phyloP scores from a whole-genome alignment of 2,888 invertebrate genomes.

The Cartodere bifasciata region DNA sequence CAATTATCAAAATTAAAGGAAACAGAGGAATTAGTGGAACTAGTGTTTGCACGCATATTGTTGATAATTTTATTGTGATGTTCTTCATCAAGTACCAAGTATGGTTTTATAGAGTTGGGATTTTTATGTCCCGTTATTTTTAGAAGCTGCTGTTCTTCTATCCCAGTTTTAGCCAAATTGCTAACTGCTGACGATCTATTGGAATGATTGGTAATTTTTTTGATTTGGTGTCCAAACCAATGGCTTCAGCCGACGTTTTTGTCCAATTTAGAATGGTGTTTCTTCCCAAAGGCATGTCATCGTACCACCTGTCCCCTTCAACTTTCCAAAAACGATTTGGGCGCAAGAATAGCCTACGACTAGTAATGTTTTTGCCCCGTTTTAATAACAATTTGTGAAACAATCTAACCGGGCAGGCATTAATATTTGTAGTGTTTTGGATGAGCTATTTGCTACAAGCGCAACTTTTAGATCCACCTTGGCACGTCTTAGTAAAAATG shows the following conservation, averaged over 20 bases:
- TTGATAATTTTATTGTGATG: too few relatives aligned
- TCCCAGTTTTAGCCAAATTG: too few relatives aligned
- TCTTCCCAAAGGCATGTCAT: slow-evolving; percentile 7
- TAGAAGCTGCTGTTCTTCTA: too few relatives aligned
- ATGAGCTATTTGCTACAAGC: slow-evolving; percentile 15
- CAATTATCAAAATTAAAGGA: too few relatives aligned
- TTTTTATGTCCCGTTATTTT: too few relatives aligned
- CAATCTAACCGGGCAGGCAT: slow-evolving; percentile 12
- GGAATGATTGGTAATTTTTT: too few relatives aligned
- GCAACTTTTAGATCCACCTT: slow-evolving; percentile 12
- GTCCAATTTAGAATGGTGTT: slow-evolving; percentile 7
- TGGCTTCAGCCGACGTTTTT: slow-evolving; percentile 6
- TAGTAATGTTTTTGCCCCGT: slow-evolving; percentile 10
- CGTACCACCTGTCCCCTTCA: slow-evolving; percentile 6
- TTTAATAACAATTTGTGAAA: slow-evolving; percentile 10
- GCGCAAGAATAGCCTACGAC: slow-evolving; percentile 13
- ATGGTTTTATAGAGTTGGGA: too few relatives aligned
- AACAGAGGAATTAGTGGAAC: too few relatives aligned
- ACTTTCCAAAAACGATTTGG: slow-evolving; percentile 12
- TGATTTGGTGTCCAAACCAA: slow-evolving; percentile 5
- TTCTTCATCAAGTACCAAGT: too few relatives aligned
- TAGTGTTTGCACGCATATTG: too few relatives aligned
- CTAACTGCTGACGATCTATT: too few relatives aligned
- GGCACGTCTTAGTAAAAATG: slow-evolving; percentile 15
- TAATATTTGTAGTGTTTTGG: slow-evolving; percentile 11